A percentile compares a stretch with the other conserved stretches of the same genome.
phyloP scores from a whole-genome alignment of 2,113 vertebrate genomes.

The Typhlomys cinereus region DNA sequence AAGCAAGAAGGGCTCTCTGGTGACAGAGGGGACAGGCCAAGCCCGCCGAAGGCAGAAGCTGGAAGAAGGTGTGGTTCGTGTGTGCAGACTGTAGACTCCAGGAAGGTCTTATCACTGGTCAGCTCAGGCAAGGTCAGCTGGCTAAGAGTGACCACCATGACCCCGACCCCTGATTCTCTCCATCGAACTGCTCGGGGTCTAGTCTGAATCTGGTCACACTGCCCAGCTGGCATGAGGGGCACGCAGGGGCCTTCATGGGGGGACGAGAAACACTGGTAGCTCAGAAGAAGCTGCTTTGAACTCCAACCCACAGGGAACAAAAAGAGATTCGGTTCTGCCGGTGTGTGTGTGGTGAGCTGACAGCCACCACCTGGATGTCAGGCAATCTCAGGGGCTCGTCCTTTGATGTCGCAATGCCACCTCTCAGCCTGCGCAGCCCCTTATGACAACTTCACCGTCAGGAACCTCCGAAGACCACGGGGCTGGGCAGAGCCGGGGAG shows the following conservation, averaged over 20 bases:
- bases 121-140: not conserved
- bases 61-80: not conserved
- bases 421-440: not conserved
- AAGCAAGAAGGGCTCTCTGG: not conserved
- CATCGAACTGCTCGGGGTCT: not conserved
- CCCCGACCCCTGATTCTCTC: not conserved
- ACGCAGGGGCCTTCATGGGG: not conserved
- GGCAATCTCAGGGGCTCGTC: fast-evolving
- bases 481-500: not conserved
- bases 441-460: not conserved
- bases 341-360: fast-evolving
- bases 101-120: not conserved
- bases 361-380: not conserved
- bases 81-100: not conserved
- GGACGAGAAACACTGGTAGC: not conserved
- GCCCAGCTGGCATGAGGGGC: not conserved
- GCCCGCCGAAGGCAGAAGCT: not conserved
- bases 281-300: not conserved
- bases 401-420: not conserved
- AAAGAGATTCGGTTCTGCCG: not conserved
- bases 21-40: too few species aligned
- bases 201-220: not conserved
- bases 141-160: not conserved
- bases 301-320: not conserved
- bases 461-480: not conserved